phyloP scores from a whole-genome alignment of 2,797 vertebrate genomes.

The Nyctibius grandis region DNA sequence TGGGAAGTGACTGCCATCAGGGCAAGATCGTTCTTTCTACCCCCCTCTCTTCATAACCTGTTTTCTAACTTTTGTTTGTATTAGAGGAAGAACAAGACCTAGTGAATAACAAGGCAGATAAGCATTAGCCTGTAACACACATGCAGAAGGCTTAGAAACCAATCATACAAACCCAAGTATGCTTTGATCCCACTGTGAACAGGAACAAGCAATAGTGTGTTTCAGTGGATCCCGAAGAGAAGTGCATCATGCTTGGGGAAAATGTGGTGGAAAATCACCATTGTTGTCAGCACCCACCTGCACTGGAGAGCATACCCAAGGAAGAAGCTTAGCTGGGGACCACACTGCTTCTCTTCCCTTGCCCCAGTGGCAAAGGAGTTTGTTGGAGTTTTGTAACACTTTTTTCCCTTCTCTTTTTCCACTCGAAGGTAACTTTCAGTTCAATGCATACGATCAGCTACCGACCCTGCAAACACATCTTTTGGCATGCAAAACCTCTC shows the following conservation, averaged over 20 bases:
- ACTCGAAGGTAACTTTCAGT: background rate
- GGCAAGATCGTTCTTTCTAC: background rate
- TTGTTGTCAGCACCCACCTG: accelerated
- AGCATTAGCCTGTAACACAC: background rate
- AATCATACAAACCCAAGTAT: background rate
- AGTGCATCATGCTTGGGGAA: background rate
- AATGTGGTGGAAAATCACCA: background rate
- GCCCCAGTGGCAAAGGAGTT: background rate
- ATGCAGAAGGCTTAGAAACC: background rate
- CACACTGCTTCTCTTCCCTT: background rate
- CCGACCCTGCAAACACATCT: background rate
- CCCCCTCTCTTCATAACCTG: background rate
- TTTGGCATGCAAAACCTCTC: background rate
- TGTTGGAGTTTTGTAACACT: background rate
- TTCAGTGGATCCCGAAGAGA: background rate
- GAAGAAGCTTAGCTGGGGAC: background rate
- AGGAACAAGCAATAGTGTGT: background rate
- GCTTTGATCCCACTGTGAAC: background rate
- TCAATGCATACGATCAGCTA: background rate
- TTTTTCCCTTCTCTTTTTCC: background rate
- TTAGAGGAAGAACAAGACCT: background rate
- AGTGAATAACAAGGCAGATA: background rate
- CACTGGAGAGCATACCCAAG: background rate
- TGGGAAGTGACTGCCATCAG: background rate
- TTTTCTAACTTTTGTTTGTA: background rate